Evolutionary conservation across 2,888 invertebrate genomes (phyloP), one percentile per base, ranked within the genome.

Genomic region (Trachelus stipa): DNA sequence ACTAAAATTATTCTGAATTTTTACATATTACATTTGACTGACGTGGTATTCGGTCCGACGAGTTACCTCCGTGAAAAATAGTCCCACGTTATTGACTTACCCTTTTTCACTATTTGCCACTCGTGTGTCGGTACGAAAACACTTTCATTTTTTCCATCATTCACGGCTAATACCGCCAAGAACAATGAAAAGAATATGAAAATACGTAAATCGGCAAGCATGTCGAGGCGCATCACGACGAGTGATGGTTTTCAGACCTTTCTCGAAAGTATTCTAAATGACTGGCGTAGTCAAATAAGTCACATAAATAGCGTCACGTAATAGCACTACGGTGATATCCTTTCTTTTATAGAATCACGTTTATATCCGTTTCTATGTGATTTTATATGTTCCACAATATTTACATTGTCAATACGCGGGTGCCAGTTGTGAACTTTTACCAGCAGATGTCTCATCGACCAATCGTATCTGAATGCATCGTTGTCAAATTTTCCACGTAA

Each of bases 91-190:
- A 35, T 80, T 81, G 78, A 82, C 85, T 86, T 90, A 94, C 95
- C 95, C 92, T 94, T 93, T 87, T 92, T 91, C 9, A 95, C 92
- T 80, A 92, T 91, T 89, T 95, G 94, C 95, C 95, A 95, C 86
- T 95, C 94, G 12, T 92, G 90, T 2, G 95, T 94, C 23, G 95
- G 92, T 34, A 94, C 90, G 90, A 95, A 95, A 83, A 91, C 88
- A 74, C 86, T 89, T 6, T 87, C 84, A 74, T 91, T 91, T 81
- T 88, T 89, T 69, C 84, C 85, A 4, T 80, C 79, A 33, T 78
- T 77, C 30, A 71, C 82, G 34, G 77, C 77, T 34, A 73, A 73
- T 68, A 69, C 69, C 34, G 74, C 74, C 31, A 35, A 31, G 31
- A 56, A 73, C n/a, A 34, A 35, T 34, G 30, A 23, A 37, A 34